Evolutionary conservation across 2,888 invertebrate species (phyloP).

Genomic region (Pecten maximus): DNA sequence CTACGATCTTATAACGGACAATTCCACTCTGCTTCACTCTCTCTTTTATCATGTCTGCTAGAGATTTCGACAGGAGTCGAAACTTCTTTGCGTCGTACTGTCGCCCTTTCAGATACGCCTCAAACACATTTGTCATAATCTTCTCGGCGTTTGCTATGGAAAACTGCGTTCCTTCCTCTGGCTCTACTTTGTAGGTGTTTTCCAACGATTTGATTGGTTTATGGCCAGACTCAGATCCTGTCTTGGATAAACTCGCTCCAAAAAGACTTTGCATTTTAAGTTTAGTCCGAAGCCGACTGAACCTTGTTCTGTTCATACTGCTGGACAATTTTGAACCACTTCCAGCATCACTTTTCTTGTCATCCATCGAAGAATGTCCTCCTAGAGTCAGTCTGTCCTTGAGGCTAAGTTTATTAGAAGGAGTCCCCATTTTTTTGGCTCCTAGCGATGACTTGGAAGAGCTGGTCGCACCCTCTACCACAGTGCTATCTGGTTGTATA

Average conservation of each 20-base stretch:
- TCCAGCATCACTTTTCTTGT: constrained; percentile 43
- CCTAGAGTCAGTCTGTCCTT: neutral
- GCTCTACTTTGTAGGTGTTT: constrained; percentile 70
- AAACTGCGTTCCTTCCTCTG: constrained; percentile 62
- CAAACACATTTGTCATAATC: constrained; percentile 66
- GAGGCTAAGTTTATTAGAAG: constrained; percentile 1
- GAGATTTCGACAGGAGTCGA: constrained; percentile 68
- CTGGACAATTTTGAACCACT: constrained; percentile 56
- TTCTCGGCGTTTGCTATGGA: constrained; percentile 65
- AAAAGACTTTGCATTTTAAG: constrained; percentile 63
- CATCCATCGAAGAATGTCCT: neutral
- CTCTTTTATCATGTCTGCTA: constrained; percentile 74
- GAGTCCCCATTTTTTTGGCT: constrained; percentile 1
- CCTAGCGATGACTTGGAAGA: neutral
- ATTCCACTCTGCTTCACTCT: constrained; percentile 69
- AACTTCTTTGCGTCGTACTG: constrained; percentile 71
- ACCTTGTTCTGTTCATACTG: constrained; percentile 52
- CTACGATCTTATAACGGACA: constrained; percentile 70
- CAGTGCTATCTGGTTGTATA: neutral
- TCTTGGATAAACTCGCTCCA: constrained; percentile 59
- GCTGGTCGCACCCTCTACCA: neutral
- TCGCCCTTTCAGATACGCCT: constrained; percentile 68
- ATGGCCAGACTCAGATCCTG: constrained; percentile 58
- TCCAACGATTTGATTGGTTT: constrained; percentile 62
- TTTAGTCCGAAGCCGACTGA: constrained; percentile 59